Percentiles rank a stretch among this genome's conserved stretches.
phyloP scores from a whole-genome alignment of 2,113 vertebrate species.

The Leptocoma aspasia region DNA sequence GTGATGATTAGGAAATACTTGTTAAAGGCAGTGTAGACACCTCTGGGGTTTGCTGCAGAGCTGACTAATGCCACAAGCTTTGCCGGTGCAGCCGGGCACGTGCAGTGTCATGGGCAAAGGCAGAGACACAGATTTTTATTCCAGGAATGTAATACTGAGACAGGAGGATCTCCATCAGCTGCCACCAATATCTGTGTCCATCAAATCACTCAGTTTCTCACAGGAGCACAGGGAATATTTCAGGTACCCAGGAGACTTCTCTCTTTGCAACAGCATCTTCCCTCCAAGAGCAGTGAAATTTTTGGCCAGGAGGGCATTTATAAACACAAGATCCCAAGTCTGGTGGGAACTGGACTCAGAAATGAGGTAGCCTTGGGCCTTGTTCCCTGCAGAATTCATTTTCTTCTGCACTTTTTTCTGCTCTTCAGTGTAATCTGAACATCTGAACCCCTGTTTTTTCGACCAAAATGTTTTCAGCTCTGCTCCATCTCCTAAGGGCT shows the following conservation, averaged over 20 bases:
- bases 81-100: accelerated
- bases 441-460: background rate
- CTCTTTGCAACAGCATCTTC: background rate
- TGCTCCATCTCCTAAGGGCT: background rate
- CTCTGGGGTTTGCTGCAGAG: background rate
- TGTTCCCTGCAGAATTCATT: background rate
- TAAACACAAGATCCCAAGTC: background rate
- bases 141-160: background rate
- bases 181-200: background rate
- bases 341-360: background rate
- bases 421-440: background rate
- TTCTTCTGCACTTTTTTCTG: background rate
- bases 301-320: background rate
- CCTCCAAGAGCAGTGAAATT: background rate
- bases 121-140: background rate
- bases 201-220: background rate
- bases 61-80: background rate
- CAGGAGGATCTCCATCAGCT: background rate
- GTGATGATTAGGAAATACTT: background rate
- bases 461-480: background rate
- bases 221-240: background rate
- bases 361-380: background rate
- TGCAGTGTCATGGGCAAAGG: background rate
- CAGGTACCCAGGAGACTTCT: background rate
- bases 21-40: background rate